Evolutionary conservation across 2,797 vertebrate genomes (phyloP).

Genomic region (Catharus ustulatus): DNA sequence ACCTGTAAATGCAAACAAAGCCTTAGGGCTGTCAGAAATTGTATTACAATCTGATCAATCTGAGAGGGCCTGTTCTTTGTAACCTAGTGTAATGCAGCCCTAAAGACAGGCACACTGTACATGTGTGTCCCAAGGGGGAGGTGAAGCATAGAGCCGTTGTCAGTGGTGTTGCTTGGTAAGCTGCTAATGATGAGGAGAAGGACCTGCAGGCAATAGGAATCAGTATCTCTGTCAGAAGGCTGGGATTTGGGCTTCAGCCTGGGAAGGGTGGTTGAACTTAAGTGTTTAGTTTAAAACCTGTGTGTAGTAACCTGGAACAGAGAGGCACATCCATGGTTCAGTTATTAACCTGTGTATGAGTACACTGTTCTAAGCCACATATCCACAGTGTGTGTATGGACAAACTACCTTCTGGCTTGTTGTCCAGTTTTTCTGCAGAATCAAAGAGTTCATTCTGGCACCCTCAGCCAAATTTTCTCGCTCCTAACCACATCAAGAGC

Average conservation of each 20-base stretch:
- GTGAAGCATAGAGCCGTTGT: not conserved
- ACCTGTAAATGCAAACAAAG: not conserved
- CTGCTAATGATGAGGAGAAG: not conserved
- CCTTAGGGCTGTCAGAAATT: not conserved
- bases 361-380: not conserved
- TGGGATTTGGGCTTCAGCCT: not conserved
- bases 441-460: constrained; percentile 59
- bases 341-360: not conserved
- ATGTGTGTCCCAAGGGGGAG: not conserved
- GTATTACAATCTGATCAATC: not conserved
- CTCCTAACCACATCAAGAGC: constrained; percentile 70
- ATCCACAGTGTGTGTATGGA: not conserved
- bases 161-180: not conserved
- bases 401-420: constrained; percentile 21
- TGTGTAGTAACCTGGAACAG: not conserved
- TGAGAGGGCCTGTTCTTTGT: not conserved
- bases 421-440: constrained; percentile 53
- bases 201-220: not conserved
- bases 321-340: not conserved
- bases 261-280: not conserved
- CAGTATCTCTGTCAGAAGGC: not conserved
- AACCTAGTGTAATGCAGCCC: not conserved
- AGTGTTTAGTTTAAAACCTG: not conserved
- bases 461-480: not conserved
- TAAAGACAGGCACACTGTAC: not conserved